Base-by-base conservation (phyloP, 2,888 invertebrate species). In the Callinectes sapidus region DNA sequence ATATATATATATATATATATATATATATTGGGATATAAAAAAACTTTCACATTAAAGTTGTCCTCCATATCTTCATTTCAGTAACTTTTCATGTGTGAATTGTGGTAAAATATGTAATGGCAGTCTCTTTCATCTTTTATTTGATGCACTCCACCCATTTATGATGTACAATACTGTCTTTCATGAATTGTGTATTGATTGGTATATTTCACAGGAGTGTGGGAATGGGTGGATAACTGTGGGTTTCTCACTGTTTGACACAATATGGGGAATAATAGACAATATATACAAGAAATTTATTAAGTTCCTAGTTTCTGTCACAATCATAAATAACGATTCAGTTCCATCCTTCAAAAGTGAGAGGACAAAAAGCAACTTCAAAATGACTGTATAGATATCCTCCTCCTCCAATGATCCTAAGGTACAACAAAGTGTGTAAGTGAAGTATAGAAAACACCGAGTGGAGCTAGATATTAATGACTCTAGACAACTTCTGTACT, bases 401-500 rank as follows among this genome's bases (percentile, higher is more conserved):
- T 81, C 81, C 81, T 81, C 81, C 35, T 81, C 48, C 5, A 48
- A 81, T 35, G 81, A n/a, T 35, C 81, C n/a, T 81, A 81, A 0
- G 16, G 81, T 81, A 81, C 13, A 81, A 81, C 81, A 35, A 81
- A 81, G 16, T 81, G 32, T 35, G 81, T 81, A 1, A 35, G 35
- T 48, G 35, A 81, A 81, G 32, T 35, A 35, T 81, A 35, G 81
- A 81, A 71, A 81, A 81, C 35, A 81, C 81, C 81, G 16, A 35
- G 81, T 35, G 32, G 5, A 91, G 5, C 91, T 97, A 98, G 96
- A 99, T 99, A 96, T 99, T 99, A 96, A 99, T 99, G 95, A 99
- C 99, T 95, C 99, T 97, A 95, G 99, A 99, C 93, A 99, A 97
- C 96, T 99, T 99, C 96, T 99, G 99, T 95, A 99, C 98, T 95